Percentiles rank a stretch among this genome's conserved stretches.
Conservation (phyloP, 2,113 vertebrate genomes). For the Halcyon malimbica region DNA sequence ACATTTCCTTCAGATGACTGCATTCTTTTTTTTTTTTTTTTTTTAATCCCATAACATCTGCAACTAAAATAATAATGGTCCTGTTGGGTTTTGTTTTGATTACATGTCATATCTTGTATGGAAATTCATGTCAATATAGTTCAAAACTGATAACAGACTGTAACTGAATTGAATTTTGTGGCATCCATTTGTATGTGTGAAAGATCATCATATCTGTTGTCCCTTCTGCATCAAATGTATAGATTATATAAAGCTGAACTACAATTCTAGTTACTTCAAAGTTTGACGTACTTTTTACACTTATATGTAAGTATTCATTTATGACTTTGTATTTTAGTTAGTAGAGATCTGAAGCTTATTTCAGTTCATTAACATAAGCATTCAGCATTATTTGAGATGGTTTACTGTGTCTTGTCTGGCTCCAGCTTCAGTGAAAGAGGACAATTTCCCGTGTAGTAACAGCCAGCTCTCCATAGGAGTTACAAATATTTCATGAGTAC, state of each 20-base stretch:
- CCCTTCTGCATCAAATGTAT: background rate
- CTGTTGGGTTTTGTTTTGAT: background rate
- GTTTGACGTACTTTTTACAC: background rate
- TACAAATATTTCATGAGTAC: background rate
- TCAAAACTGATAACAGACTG: background rate
- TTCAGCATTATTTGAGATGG: background rate
- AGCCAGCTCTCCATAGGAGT: background rate
- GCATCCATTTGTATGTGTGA: background rate
- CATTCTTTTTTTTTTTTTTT: background rate
- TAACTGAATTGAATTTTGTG: background rate
- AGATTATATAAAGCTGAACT: background rate
- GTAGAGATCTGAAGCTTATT: background rate
- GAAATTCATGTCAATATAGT: background rate
- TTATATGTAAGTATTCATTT: background rate
- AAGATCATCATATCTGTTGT: background rate
- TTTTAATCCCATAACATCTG: background rate
- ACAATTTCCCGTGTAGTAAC: background rate
- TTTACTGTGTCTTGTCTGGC: background rate
- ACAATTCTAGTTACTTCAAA: background rate
- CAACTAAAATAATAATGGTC: background rate
- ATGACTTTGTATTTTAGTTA: background rate
- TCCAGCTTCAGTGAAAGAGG: background rate
- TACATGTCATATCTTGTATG: background rate
- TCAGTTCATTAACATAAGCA: background rate
- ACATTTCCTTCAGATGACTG: background rate